Conservation (phyloP, 2,797 vertebrate species). For the Acrossocheilus wenchowensis region DNA sequence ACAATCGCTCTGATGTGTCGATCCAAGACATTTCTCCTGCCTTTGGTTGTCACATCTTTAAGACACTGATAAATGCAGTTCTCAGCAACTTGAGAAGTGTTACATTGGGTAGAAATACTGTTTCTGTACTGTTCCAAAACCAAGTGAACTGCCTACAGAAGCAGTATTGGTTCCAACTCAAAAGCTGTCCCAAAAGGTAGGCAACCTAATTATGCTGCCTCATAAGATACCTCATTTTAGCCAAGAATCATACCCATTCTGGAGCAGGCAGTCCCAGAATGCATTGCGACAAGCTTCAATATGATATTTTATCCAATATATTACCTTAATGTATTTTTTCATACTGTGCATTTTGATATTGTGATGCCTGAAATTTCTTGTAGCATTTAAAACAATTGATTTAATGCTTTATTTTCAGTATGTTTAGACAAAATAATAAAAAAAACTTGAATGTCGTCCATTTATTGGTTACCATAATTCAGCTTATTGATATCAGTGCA, state of each 20-base stretch:
- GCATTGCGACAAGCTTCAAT: neutral
- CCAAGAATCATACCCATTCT: neutral
- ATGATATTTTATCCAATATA: neutral
- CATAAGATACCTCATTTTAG: constrained; percentile 1
- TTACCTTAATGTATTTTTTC: neutral
- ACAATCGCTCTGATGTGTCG: constrained; percentile 29
- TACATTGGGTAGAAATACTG: neutral
- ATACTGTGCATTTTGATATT: neutral
- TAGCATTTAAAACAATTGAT: neutral
- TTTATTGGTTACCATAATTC: constrained; percentile 6
- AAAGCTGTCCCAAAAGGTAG: neutral
- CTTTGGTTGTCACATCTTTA: constrained; percentile 37
- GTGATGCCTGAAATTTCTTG: neutral
- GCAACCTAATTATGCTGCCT: constrained; percentile 5
- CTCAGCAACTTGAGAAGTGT: constrained; percentile 12
- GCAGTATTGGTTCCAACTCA: constrained; percentile 14
- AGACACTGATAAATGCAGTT: constrained; percentile 23
- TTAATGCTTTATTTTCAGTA: neutral
- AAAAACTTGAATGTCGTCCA: neutral
- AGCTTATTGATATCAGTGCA: neutral
- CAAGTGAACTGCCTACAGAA: neutral
- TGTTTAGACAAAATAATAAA: neutral
- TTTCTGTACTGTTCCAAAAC: neutral
- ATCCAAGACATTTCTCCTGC: constrained; percentile 13
- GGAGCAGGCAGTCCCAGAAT: neutral